Evolutionary conservation across 23 tunicate genomes (phyloP), one percentile per base, ranked within the genome.

Genomic region (Pegea sp.): DNA sequence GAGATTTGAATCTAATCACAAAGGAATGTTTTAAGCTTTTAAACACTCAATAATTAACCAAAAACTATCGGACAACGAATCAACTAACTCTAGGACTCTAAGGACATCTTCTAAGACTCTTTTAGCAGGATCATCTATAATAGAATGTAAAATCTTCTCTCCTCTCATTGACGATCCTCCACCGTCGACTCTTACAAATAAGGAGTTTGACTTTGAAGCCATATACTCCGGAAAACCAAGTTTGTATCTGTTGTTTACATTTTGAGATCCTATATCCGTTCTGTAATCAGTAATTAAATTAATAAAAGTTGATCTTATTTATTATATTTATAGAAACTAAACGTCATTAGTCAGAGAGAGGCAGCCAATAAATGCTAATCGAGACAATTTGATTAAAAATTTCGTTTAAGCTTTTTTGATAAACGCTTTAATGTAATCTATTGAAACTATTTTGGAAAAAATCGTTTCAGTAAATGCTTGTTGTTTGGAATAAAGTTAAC

Each of bases 161-260:
- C 95, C 95, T 24, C 67, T 29, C 49, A 25, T 20, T 31, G 73
- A 71, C 1, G 95, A 84, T 1, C 95, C 95, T 19, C 60, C 25
- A 4, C 80, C 80, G 57, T 84, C 95, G 22, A 72, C 72, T 24
- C 60, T 69, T 3, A 73, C 72, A 43, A 56, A 71, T 22, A 73
- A 31, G 21, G 70, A 49, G 7, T 70, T 64, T 31, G 64, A 61
- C 13, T 52, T 48, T 2, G 68, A 67, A 2, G 53, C 68, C 19
- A 84, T 42, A 53, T 73, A 74, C 42, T 78, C 68, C 0, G 95
- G 69, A 44, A 84, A 63, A 27, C 52, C 84, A 23, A 84, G 19
- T 31, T 51, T 58, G 44, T 64, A 84, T 3, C 64, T 50, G 44
- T 57, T 63, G 33, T 68, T 76, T 32, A 67, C 81, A 13, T 38